Percentiles rank a stretch among this genome's conserved stretches.
Conservation (phyloP, 2,113 vertebrate genomes). For the Cryptomyrus ogoouensis region DNA sequence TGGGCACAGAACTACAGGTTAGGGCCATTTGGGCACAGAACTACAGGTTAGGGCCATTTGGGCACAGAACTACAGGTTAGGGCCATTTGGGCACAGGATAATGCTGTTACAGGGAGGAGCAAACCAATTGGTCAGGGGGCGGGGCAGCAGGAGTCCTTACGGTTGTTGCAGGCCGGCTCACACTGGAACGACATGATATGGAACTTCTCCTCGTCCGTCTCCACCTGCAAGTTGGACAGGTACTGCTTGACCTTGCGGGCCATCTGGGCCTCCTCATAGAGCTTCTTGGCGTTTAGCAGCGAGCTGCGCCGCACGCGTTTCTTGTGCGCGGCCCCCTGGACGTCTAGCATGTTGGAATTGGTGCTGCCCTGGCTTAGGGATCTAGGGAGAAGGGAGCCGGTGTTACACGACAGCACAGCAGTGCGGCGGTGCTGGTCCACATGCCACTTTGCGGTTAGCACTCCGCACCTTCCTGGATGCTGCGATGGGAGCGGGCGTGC, state of each 20-base stretch:
- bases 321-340: constrained; percentile 84
- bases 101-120: not conserved
- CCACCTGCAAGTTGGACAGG: constrained; percentile 80
- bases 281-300: constrained; percentile 89
- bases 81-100: not conserved
- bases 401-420: not conserved
- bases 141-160: constrained; percentile 60
- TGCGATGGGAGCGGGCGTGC: not conserved
- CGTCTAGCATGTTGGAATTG: constrained; percentile 91
- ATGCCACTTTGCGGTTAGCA: not conserved
- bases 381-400: constrained; percentile 50
- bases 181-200: constrained; percentile 87
- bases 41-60: not conserved
- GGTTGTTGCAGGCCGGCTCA: constrained; percentile 83
- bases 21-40: not conserved
- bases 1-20: not conserved
- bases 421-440: not conserved
- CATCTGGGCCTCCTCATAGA: constrained; percentile 97
- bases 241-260: constrained; percentile 94
- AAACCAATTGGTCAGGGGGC: not conserved
- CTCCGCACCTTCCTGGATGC: not conserved
- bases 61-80: not conserved
- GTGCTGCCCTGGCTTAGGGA: constrained; percentile 96
- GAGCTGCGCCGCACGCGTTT: constrained; percentile 89
- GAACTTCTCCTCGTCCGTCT: constrained; percentile 86